Percentiles rank a stretch among this genome's conserved stretches.
phyloP scores from a whole-genome alignment of 1,140 invertebrate genomes.

The Macrosteles quadrilineatus region DNA sequence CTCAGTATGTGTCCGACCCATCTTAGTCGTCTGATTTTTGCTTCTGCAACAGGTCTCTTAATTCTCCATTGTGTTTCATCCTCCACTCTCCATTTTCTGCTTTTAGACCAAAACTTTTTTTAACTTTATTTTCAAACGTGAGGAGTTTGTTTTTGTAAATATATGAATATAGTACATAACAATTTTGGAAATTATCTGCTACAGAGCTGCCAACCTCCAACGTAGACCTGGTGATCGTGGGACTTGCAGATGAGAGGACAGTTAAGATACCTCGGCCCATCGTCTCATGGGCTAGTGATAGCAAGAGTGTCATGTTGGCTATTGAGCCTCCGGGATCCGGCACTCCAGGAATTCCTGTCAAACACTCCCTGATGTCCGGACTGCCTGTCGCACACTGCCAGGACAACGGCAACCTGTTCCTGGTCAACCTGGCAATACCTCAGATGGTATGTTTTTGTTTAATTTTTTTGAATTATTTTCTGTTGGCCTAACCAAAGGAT shows the following conservation, averaged over 20 bases:
- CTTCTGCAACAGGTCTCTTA: no score
- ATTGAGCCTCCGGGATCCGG: conserved; percentile 76
- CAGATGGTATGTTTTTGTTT: conserved; percentile 45
- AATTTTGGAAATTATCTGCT: no score
- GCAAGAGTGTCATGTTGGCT: conserved; percentile 75
- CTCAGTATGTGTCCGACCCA: no score
- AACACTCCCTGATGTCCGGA: conserved; percentile 73
- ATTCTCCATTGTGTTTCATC: no score
- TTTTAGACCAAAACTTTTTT: no score
- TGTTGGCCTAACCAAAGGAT: no score
- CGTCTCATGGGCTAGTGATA: conserved; percentile 67
- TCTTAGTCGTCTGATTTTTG: no score
- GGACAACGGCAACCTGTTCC: conserved; percentile 77
- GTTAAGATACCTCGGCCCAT: conserved; percentile 44
- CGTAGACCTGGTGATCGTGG: conserved; percentile 70
- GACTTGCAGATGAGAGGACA: conserved; percentile 57
- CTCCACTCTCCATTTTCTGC: no score
- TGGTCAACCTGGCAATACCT: conserved; percentile 85
- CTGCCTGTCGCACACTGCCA: conserved; percentile 71
- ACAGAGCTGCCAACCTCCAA: conserved; percentile 58
- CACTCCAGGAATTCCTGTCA: conserved; percentile 65
- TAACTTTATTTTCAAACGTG: no score
- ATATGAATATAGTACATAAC: no score
- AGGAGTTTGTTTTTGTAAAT: no score
- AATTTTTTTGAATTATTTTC: no score